Percentiles rank a stretch among this genome's conserved stretches.
phyloP scores from a whole-genome alignment of 1,140 invertebrate species.

The Formica exsecta region DNA sequence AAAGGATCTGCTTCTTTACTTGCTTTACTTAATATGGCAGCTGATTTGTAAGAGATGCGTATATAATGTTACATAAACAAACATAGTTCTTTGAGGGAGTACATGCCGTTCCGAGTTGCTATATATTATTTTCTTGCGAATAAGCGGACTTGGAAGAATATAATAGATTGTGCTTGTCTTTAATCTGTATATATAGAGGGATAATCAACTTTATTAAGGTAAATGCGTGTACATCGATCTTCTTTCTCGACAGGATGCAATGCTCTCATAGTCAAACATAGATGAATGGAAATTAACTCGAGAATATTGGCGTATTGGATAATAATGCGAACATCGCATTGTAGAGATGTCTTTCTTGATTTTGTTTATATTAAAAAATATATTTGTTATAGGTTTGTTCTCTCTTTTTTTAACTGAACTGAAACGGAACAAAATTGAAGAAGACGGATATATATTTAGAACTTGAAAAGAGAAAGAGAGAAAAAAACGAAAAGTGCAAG shows the following conservation, averaged over 20 bases:
- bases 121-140: constrained; percentile 1
- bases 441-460: too few species aligned
- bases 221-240: not conserved
- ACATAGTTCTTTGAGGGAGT: not conserved
- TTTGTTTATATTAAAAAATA: not conserved
- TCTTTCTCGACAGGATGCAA: constrained; percentile 4
- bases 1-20: constrained; percentile 27
- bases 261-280: constrained; percentile 2
- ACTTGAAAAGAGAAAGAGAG: too few species aligned
- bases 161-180: constrained; percentile 1
- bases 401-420: too few species aligned
- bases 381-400: too few species aligned
- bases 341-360: not conserved
- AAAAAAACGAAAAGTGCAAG: too few species aligned
- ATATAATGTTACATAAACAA: not conserved
- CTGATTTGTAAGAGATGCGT: not conserved
- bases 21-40: constrained; percentile 28
- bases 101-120: not conserved
- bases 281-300: not conserved
- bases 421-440: too few species aligned
- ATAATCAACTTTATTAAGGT: not conserved
- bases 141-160: not conserved
- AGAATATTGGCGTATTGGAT: not conserved
- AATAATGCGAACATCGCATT: not conserved
- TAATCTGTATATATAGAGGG: not conserved